Evolutionary conservation across 53 echinoderm and acorn worm species (phyloP).

Genomic region (Glandiceps talaboti): DNA sequence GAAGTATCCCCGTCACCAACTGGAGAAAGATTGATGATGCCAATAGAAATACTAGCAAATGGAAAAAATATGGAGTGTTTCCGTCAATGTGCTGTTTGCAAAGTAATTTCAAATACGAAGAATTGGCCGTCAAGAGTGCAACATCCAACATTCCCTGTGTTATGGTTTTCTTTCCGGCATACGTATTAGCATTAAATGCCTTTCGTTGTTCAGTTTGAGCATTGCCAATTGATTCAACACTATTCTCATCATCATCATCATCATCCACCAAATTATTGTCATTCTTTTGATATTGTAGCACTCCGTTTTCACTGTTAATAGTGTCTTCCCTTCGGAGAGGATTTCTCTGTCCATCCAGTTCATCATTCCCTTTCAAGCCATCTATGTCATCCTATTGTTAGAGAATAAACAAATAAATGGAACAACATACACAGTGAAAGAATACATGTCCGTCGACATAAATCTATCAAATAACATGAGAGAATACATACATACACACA

Average conservation of each 20-base stretch:
- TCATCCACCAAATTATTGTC: neutral
- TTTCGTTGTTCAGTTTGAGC: too few species aligned
- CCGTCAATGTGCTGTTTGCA: neutral
- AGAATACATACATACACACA: too few species aligned
- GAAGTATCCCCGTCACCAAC: neutral
- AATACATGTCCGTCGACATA: too few species aligned
- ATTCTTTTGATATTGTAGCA: too few species aligned
- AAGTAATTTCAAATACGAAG: conserved; percentile 80
- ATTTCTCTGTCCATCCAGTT: neutral
- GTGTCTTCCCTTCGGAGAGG: neutral
- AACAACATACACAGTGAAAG: too few species aligned
- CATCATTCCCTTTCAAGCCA: neutral
- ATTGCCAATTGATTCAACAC: neutral
- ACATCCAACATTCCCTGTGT: conserved; percentile 69
- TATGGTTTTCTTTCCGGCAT: conserved; percentile 91
- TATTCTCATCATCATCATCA: too few species aligned
- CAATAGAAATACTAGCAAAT: neutral
- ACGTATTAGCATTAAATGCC: conserved; percentile 46
- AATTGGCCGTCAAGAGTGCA: conserved; percentile 82
- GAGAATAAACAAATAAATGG: too few species aligned
- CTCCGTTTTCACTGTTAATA: neutral
- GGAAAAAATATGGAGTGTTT: neutral
- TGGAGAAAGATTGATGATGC: neutral
- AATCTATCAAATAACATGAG: too few species aligned
- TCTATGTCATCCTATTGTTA: too few species aligned